These are phyloP conservation scores for Xenopus petersii DNA, from an alignment of 2,797 vertebrate species.

Conservation along the genomic window DNA sequence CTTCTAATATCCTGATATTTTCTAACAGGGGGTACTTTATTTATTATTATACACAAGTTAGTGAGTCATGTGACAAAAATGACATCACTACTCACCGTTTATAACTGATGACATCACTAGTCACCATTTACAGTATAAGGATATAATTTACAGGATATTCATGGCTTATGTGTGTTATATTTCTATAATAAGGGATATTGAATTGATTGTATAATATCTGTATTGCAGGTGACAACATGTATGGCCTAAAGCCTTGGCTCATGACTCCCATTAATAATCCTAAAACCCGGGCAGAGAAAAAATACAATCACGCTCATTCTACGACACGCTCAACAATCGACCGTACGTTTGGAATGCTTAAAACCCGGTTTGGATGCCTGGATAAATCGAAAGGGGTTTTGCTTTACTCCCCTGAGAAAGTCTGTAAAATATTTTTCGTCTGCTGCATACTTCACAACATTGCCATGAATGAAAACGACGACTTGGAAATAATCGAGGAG, in stretches of 20 bases:
- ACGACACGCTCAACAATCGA: neutral
- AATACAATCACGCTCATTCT: neutral
- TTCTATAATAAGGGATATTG: no score
- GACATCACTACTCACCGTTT: no score
- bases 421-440: conserved; percentile 4
- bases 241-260: neutral
- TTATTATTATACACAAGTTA: no score
- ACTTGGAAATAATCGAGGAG: neutral
- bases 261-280: neutral
- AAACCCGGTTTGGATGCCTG: neutral
- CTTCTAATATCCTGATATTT: no score
- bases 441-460: conserved; percentile 3
- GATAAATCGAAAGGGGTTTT: conserved; percentile 3
- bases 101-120: no score
- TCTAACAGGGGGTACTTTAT: no score
- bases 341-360: neutral
- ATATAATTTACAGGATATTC: no score
- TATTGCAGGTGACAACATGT: neutral
- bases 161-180: no score
- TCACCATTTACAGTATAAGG: no score
- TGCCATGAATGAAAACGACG: neutral
- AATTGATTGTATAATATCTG: no score
- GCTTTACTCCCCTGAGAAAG: neutral
- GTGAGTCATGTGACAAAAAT: no score
- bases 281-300: neutral